Conservation (phyloP, 92 coral and sea anemone species). For the Palythoa caribaeorum region DNA sequence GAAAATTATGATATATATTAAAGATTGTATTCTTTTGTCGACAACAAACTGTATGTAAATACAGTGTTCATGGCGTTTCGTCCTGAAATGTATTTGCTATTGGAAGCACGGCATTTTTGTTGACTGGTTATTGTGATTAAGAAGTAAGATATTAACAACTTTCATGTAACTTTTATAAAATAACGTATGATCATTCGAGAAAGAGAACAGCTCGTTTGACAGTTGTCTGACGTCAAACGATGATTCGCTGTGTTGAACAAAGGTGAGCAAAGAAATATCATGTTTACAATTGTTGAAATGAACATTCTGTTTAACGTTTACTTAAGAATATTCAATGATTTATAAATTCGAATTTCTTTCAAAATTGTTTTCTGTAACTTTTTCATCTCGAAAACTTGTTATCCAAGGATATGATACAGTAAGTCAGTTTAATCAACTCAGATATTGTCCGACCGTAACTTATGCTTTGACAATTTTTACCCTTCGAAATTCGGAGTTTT, state of each 20-base stretch:
- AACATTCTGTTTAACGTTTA: neutral
- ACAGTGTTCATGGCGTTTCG: neutral
- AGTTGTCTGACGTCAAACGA: neutral
- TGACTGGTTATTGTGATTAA: neutral
- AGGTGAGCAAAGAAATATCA: neutral
- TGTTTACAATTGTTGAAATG: constrained; percentile 6
- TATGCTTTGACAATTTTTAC: neutral
- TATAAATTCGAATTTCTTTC: neutral
- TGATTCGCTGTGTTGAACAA: neutral
- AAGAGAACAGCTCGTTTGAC: neutral
- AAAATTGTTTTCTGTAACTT: neutral
- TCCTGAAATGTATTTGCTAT: neutral
- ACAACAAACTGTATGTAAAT: neutral
- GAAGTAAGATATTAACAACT: neutral
- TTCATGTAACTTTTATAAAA: neutral
- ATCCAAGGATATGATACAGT: neutral
- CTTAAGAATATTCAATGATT: neutral
- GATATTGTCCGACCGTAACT: neutral
- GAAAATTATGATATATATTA: neutral
- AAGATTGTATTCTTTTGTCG: neutral
- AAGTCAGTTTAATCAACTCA: neutral
- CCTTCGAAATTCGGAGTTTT: neutral
- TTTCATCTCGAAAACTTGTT: neutral
- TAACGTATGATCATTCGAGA: neutral
- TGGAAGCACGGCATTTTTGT: neutral